Evolutionary conservation across 2,888 invertebrate genomes (phyloP).

Genomic region (Hirtodrosophila trivittata): DNA sequence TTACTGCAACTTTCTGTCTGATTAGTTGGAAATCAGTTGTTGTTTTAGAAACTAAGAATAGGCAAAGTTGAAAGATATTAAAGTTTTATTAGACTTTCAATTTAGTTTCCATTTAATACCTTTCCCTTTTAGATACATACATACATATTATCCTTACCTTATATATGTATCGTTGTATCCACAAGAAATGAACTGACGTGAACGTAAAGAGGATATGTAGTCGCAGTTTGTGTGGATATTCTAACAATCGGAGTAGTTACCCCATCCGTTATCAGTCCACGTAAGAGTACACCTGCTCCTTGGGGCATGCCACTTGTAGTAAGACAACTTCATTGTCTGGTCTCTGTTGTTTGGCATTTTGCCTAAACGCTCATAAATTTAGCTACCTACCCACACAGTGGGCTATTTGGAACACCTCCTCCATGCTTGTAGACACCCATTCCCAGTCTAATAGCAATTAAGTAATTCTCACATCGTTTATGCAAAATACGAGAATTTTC

Average conservation of each 20-base stretch:
- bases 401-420: conserved; percentile 33
- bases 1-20: too few species aligned
- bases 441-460: conserved; percentile 64
- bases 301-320: conserved; percentile 40
- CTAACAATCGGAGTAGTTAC: conserved; percentile 10
- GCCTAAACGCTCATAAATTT: conserved; percentile 66
- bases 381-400: conserved; percentile 32
- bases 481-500: conserved; percentile 68
- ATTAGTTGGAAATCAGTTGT: too few species aligned
- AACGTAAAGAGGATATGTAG: conserved; percentile 14
- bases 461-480: conserved; percentile 80
- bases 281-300: background rate
- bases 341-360: conserved; percentile 28
- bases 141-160: too few species aligned
- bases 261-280: conserved; percentile 3
- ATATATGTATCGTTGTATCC: background rate
- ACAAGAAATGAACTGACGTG: conserved; percentile 19
- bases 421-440: conserved; percentile 25
- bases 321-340: conserved; percentile 73
- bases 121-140: too few species aligned
- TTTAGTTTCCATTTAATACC: too few species aligned
- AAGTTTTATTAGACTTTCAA: too few species aligned
- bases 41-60: too few species aligned
- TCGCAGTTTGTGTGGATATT: conserved; percentile 5
- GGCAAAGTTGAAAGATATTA: too few species aligned